These are phyloP conservation scores for Irena cyanogastra DNA, from an alignment of 2,113 vertebrate species.

Conservation along the genomic window DNA sequence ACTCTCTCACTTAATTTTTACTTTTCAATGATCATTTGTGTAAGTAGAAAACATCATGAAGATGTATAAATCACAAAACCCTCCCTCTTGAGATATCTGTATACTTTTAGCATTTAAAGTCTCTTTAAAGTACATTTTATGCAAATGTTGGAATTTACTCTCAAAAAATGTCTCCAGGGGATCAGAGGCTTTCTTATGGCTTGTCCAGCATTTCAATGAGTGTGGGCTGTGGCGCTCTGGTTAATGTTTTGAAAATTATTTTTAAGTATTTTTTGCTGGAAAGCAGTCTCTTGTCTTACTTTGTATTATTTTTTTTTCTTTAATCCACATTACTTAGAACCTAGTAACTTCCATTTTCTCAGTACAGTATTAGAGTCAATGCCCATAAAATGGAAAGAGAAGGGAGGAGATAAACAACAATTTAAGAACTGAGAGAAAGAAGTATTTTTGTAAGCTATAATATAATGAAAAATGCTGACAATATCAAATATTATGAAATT, in stretches of 20 bases:
- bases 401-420: not conserved
- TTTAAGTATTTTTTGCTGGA: fast-evolving
- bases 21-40: not conserved
- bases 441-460: not conserved
- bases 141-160: not conserved
- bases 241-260: not conserved
- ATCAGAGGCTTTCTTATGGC: not conserved
- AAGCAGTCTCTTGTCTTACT: not conserved
- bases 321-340: not conserved
- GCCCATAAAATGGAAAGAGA: not conserved
- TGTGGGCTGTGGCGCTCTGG: not conserved
- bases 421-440: not conserved
- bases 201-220: not conserved
- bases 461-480: not conserved
- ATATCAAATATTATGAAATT: not conserved
- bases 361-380: not conserved
- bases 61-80: not conserved
- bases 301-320: not conserved
- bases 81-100: not conserved
- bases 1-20: not conserved
- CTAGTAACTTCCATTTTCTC: not conserved
- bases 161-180: not conserved
- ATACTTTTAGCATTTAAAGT: not conserved
- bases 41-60: not conserved
- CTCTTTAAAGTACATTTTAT: not conserved